Percentiles rank a stretch among this genome's conserved stretches.
Conservation (phyloP, 2,113 vertebrate genomes). For the Hippopotamus amphibius region DNA sequence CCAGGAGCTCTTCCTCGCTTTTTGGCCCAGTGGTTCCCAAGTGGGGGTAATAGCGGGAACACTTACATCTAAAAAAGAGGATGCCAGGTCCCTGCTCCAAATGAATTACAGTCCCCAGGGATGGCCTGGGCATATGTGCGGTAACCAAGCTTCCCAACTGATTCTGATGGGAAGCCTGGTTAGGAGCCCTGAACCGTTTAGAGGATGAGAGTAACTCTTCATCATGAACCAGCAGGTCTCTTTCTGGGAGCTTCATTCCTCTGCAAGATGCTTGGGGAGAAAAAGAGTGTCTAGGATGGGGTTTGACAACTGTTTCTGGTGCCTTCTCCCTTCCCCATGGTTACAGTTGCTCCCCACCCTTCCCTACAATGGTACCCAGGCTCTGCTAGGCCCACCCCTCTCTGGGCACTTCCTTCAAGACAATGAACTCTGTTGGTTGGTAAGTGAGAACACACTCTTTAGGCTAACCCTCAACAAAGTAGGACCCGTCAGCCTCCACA, state of each 20-base stretch:
- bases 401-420: not conserved
- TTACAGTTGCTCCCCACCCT: accelerated
- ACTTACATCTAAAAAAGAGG: not conserved
- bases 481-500: not conserved
- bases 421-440: not conserved
- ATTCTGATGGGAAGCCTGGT: not conserved
- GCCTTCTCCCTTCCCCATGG: not conserved
- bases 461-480: not conserved
- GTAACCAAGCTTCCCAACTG: not conserved
- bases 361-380: not conserved
- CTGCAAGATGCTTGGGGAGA: not conserved
- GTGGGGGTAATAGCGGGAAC: not conserved
- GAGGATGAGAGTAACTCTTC: not conserved
- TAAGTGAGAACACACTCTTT: not conserved
- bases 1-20: not conserved
- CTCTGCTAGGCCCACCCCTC: not conserved
- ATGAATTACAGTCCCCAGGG: not conserved
- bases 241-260: not conserved
- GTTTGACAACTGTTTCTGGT: not conserved
- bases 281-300: not conserved
- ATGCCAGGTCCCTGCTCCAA: not conserved
- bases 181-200: not conserved
- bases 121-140: not conserved
- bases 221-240: not conserved
- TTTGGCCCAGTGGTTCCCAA: not conserved